These are phyloP conservation scores for Dryadula phaetusa DNA, from an alignment of 2,888 invertebrate species.

Conservation along the genomic window DNA sequence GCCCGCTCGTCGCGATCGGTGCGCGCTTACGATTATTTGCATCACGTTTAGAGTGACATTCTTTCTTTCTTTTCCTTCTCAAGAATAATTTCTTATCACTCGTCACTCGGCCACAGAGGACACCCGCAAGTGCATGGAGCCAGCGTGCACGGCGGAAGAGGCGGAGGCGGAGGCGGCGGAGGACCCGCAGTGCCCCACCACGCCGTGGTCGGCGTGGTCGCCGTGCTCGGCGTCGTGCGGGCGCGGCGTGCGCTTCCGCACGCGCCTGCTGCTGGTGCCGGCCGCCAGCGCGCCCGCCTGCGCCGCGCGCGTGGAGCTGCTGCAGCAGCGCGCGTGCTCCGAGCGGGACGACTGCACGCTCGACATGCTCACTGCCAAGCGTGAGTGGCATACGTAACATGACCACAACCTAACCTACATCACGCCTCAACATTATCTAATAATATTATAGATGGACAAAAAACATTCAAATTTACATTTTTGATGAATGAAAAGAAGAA, in stretches of 20 bases:
- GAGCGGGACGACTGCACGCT: slow-evolving; percentile 88
- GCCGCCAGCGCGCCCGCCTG: slow-evolving; percentile 87
- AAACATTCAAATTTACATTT: too few species aligned
- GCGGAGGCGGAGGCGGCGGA: slow-evolving; percentile 66
- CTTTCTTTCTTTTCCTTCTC: too few species aligned
- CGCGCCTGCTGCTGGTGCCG: slow-evolving; percentile 87
- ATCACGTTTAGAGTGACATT: too few species aligned
- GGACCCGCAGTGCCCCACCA: slow-evolving; percentile 90
- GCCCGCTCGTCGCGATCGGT: slow-evolving; percentile 89
- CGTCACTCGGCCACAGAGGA: slow-evolving; percentile 82
- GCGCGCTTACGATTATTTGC: slow-evolving; percentile 38
- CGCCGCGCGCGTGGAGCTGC: slow-evolving; percentile 86
- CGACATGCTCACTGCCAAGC: slow-evolving; percentile 90
- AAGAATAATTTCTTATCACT: too few species aligned
- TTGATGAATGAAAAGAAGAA: too few species aligned
- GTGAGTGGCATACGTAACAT: too few species aligned
- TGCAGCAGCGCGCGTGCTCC: slow-evolving; percentile 90
- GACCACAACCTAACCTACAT: too few species aligned
- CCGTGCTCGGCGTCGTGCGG: slow-evolving; percentile 96
- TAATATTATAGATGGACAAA: too few species aligned
- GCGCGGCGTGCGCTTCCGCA: slow-evolving; percentile 88
- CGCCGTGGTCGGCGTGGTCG: slow-evolving; percentile 96
- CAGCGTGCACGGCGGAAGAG: slow-evolving; percentile 85
- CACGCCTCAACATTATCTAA: too few species aligned
- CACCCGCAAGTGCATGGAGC: slow-evolving; percentile 91